phyloP scores from a whole-genome alignment of 2,888 invertebrate species.

The Pyralis farinalis region DNA sequence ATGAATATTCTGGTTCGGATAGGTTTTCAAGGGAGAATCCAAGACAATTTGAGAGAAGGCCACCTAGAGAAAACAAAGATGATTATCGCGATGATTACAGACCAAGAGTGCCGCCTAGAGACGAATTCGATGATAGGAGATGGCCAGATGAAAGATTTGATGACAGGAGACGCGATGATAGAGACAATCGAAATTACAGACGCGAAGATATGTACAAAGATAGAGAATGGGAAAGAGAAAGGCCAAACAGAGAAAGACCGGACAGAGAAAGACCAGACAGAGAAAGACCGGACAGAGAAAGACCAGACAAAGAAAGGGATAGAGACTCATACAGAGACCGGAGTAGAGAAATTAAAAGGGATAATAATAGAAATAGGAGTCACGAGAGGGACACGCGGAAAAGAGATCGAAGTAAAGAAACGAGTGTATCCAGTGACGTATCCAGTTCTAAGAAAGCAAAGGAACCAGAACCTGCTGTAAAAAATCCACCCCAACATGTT shows the following conservation, averaged over 20 bases:
- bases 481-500: conserved; percentile 46
- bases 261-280: neutral
- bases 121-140: conserved; percentile 17
- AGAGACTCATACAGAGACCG: conserved; percentile 33
- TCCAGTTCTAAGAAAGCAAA: conserved; percentile 44
- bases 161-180: conserved; percentile 15
- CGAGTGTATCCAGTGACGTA: conserved; percentile 26
- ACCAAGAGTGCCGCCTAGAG: conserved; percentile 27
- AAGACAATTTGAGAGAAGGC: conserved; percentile 29
- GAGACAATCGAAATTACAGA: conserved; percentile 22
- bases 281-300: conserved; percentile 20
- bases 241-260: too few relatives aligned
- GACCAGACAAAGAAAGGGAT: conserved; percentile 22
- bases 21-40: conserved; percentile 20
- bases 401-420: conserved; percentile 52
- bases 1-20: conserved; percentile 16
- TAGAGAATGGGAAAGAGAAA: too few relatives aligned
- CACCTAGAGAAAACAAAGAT: conserved; percentile 25
- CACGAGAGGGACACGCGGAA: conserved; percentile 40
- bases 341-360: conserved; percentile 23
- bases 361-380: conserved; percentile 17
- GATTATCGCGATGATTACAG: conserved; percentile 16
- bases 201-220: conserved; percentile 21
- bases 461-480: conserved; percentile 31
- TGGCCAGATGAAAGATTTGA: conserved; percentile 19